Evolutionary conservation across 2,888 invertebrate genomes (phyloP), one percentile per base, ranked within the genome.

Genomic region (Cacoxenus indagator): DNA sequence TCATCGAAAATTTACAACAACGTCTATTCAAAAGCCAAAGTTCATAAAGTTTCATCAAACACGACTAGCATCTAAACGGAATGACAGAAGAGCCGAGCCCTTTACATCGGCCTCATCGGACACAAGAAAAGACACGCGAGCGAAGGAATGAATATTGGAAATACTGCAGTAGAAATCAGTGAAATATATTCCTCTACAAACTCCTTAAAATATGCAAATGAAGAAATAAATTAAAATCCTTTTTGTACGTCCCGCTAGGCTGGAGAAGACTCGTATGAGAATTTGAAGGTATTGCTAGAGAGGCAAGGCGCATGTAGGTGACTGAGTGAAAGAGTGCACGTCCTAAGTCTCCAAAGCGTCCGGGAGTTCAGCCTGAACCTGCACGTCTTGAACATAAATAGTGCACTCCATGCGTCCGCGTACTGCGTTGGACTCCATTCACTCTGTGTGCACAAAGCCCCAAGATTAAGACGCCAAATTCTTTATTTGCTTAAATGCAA

Each of bases 201-300:
- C 85, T 87, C 83, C 87, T 85, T 87, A 87, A 87, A 87, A 87
- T 88, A 87, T 87, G 87, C 85, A 87, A 87, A 88, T 87, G 86
- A 88, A 87, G 87, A 88, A 86, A 87, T 87, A 87, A 87, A 87
- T 87, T 86, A 87, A 77, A 82, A 83, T 85, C 82, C 84, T 82
- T 84, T 81, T 78, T 76, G 72, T 71, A 51, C 68, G 68, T 74
- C 73, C 73, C 73, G 67, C 59, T 66, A 69, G 75, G 68, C 68
- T 48, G 64, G 51, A 64, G 4, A 51, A 48, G 31, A 29, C 19
- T 73, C 71, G 46, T 48, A 64, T 51, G 22, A 70, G 70, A 77
- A 71, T 80, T 82, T 76, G 80, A 76, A 71, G 72, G 74, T 17
- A 17, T 48, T 71, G 66, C 70, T n/a, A n/a, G 73, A 51, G 73